Base-by-base conservation (phyloP, 2,797 vertebrate species). In the Alauda arvensis region DNA sequence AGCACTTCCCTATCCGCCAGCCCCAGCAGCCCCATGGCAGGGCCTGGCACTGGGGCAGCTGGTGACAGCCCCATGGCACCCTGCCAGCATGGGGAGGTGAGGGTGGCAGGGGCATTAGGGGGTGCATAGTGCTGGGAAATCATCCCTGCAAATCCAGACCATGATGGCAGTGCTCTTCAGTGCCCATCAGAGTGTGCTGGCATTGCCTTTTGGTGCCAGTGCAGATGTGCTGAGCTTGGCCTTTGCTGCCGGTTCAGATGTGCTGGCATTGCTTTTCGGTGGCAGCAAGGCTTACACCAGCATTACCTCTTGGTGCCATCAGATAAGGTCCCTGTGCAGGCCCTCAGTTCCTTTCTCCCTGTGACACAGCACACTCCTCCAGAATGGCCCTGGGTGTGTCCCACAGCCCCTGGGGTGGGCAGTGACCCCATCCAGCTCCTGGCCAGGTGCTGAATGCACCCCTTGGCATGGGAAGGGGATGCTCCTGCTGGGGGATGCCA, bases 381-480 rank as follows among this genome's bases (percentile, higher is more conserved):
- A 1, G 25, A n/a, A 5, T 51, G 40, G 11, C 28, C 29, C 62
- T 11, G 11, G 8, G 11, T 31, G 63, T 63, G 79, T 66, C 42
- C 60, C 46, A 10, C 59, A 43, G 76, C 48, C 12, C 42, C 39
- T 10, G 2, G 21, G 23, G 5, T 8, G 49, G 45, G 57, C 57
- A 67, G 49, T 0, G 1, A 52, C 33, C 77, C 19, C 25, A 20
- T 69, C 43, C 80, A 85, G 85, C 68, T 72, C 60, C 67, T 34
- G 33, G 14, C 31, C 0, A 0, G 52, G 48, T 56, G 48, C 60
- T 82, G 63, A n/a, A 7, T 0, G 1, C 40, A 16, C 31, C 28
- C n/a, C 4, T 0, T 1, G 2, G 19, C 1, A 0, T 17, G 20
- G 37, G 48, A n/a, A 42, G 3, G 33, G 77, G 52, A 4, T 69